Evolutionary conservation across 2,888 invertebrate genomes (phyloP).

Genomic region (Lordiphosa andalusiaca): DNA sequence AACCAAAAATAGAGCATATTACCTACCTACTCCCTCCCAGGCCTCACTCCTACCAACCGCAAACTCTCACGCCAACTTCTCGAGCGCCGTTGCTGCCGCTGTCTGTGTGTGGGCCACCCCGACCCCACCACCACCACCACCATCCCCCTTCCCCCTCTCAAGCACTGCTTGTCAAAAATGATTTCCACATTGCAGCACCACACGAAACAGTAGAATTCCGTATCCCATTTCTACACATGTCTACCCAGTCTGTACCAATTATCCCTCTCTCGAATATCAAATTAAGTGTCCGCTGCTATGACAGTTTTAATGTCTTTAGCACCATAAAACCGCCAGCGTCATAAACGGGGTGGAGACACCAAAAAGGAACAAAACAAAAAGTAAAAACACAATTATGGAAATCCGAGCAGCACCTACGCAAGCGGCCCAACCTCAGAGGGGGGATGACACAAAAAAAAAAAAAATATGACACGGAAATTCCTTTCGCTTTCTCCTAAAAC

Average conservation of each 20-base stretch:
- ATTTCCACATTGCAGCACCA: conserved; percentile 39
- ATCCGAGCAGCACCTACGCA: conserved; percentile 56
- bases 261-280: conserved; percentile 69
- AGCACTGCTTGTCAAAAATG: conserved; percentile 52
- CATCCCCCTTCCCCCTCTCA: neutral
- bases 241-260: conserved; percentile 66
- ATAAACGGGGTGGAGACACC: conserved; percentile 36
- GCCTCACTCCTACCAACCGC: conserved; percentile 16
- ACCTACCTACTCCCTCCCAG: conserved; percentile 5
- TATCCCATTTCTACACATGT: conserved; percentile 27
- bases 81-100: conserved; percentile 1
- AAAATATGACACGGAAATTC: conserved; percentile 53
- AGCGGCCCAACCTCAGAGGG: conserved; percentile 7
- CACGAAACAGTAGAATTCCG: conserved; percentile 22
- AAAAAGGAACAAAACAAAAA: conserved; percentile 20
- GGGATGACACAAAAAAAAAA: conserved; percentile 10
- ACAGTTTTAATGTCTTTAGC: conserved; percentile 72
- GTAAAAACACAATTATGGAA: conserved; percentile 47
- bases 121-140: conserved; percentile 33
- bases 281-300: conserved; percentile 74
- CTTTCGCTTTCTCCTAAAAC: conserved; percentile 24
- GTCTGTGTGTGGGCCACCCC: conserved; percentile 44
- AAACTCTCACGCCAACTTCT: conserved; percentile 11
- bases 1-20: conserved; percentile 25
- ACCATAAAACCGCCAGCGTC: conserved; percentile 57